Conservation (phyloP, 1,140 invertebrate species). For the Zaprionus lachaisei region DNA sequence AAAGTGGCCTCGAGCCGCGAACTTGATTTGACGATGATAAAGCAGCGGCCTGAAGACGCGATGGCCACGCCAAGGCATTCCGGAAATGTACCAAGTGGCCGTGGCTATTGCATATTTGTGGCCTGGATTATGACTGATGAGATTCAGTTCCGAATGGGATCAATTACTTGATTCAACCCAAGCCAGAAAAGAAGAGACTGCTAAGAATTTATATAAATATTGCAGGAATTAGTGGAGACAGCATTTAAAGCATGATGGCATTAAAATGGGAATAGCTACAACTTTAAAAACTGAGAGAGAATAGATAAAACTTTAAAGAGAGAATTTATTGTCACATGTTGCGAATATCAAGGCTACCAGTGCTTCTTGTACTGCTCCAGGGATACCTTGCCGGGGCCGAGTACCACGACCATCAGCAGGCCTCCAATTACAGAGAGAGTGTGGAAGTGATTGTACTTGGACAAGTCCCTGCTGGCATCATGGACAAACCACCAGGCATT, state of each 20-base stretch:
- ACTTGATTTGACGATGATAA: conserved; percentile 62
- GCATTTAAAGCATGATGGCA: not conserved
- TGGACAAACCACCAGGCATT: conserved; percentile 42
- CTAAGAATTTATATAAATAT: not conserved
- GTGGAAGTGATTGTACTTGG: conserved; percentile 49
- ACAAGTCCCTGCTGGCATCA: conserved; percentile 6
- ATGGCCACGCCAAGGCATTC: conserved; percentile 4
- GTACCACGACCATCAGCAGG: conserved; percentile 42
- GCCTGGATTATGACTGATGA: conserved; percentile 16
- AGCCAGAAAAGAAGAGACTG: not conserved
- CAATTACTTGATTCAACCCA: conserved; percentile 33
- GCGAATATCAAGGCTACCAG: conserved; percentile 24
- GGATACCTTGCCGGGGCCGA: conserved; percentile 48
- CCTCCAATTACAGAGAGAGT: conserved; percentile 46
- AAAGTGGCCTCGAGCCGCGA: conserved; percentile 57
- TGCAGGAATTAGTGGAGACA: not conserved
- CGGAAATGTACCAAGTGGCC: conserved; percentile 12
- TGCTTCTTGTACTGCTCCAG: conserved; percentile 51
- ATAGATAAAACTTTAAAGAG: not conserved
- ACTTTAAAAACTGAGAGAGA: not conserved
- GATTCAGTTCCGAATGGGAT: conserved; percentile 11
- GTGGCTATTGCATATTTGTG: conserved; percentile 10
- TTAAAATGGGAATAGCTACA: not conserved
- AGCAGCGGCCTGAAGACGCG: conserved; percentile 15
- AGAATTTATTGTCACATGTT: not conserved